phyloP scores from a whole-genome alignment of 2,113 vertebrate genomes.

The Rousettus leschenaultii region DNA sequence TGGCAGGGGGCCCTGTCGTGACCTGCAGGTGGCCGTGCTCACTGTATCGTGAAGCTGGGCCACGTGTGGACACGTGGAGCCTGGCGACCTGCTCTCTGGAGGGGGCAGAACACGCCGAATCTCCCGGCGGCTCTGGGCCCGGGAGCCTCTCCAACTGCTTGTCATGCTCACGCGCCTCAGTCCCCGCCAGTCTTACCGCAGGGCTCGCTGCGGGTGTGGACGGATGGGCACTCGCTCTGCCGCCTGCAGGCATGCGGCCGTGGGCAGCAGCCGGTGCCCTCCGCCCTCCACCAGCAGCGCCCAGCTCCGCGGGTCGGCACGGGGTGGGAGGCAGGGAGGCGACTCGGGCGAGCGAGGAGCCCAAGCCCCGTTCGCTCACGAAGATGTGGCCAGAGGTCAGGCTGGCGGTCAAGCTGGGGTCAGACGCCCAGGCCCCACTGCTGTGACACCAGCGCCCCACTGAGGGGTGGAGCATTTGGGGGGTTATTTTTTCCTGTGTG shows the following conservation, averaged over 20 bases:
- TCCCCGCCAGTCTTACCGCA: no score
- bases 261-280: background rate
- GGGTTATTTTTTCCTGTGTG: background rate
- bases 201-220: fast-evolving
- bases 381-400: background rate
- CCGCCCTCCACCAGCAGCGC: fast-evolving
- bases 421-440: background rate
- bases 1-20: background rate
- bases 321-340: background rate
- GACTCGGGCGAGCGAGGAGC: background rate
- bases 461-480: no score
- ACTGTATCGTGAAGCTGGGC: background rate
- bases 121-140: background rate
- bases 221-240: fast-evolving
- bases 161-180: fast-evolving
- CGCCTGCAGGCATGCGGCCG: background rate
- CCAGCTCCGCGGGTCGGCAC: background rate
- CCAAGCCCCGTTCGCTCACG: background rate
- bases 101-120: background rate
- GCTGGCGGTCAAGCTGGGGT: background rate
- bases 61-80: fast-evolving
- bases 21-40: fast-evolving
- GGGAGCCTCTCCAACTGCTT: no score
- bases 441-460: background rate
- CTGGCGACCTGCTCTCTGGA: fast-evolving